Conservation (phyloP, 2,113 vertebrate genomes). For the Natator depressus region DNA sequence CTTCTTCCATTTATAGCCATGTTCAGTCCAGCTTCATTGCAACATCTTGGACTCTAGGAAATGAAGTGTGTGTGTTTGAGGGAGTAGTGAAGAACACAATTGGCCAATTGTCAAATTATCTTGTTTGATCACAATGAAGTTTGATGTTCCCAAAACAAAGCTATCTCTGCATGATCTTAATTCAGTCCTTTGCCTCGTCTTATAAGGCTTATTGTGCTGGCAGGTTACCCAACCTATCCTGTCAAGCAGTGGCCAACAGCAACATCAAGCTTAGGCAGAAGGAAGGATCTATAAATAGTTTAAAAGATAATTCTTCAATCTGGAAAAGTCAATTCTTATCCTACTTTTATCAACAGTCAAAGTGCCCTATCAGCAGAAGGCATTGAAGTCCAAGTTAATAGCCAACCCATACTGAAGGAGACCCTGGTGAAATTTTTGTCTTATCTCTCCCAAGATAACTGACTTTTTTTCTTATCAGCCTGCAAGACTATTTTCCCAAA, state of each 20-base stretch:
- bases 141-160: conserved; percentile 73
- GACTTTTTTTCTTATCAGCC: conserved; percentile 70
- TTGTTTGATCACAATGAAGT: conserved; percentile 8
- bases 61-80: conserved; percentile 48
- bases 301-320: conserved; percentile 14
- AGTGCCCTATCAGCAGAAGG: neutral
- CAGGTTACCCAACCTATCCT: conserved; percentile 47
- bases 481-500: conserved; percentile 46
- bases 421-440: conserved; percentile 54
- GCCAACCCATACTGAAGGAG: conserved; percentile 1
- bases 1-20: conserved; percentile 75
- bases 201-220: conserved; percentile 59
- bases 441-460: conserved; percentile 63
- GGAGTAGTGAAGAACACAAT: conserved; percentile 58
- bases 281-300: conserved; percentile 59
- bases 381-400: conserved; percentile 18
- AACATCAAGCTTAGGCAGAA: conserved; percentile 47
- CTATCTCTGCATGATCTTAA: conserved; percentile 56
- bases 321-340: conserved; percentile 56
- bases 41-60: conserved; percentile 39
- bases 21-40: conserved; percentile 2
- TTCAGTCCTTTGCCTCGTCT: conserved; percentile 31
- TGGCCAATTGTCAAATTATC: conserved; percentile 58
- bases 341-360: neutral
- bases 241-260: conserved; percentile 61